A percentile compares a stretch with the other conserved stretches of the same genome.
Evolutionary conservation across 2,888 invertebrate species (phyloP).

Genomic region (Argyresthia albistria): DNA sequence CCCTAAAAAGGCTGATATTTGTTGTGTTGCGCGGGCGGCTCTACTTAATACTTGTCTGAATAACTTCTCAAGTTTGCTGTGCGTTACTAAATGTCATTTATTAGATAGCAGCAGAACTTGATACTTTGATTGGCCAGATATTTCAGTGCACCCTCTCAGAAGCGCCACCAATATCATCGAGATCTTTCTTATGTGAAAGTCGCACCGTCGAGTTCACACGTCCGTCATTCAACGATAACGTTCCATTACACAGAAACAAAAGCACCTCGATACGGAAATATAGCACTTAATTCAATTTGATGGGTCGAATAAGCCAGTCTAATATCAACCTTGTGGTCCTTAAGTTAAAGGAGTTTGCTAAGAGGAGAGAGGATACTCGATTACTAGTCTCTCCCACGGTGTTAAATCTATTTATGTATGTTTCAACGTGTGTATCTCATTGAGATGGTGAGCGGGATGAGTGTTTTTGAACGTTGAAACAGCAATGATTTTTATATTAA

Average conservation of each 20-base stretch:
- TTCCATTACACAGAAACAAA: constrained; percentile 41
- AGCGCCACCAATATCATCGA: not conserved
- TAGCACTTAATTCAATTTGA: constrained; percentile 11
- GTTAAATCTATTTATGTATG: constrained; percentile 35
- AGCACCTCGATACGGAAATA: constrained; percentile 27
- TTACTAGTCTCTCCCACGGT: constrained; percentile 40
- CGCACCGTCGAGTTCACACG: constrained; percentile 50
- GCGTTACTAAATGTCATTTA: too few species aligned
- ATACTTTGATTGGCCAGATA: not conserved
- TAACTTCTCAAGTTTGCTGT: too few species aligned
- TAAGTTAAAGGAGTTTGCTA: too few species aligned
- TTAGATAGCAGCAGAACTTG: too few species aligned
- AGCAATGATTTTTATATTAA: too few species aligned
- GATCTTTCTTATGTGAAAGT: constrained; percentile 32
- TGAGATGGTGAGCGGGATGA: not conserved
- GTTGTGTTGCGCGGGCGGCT: too few species aligned
- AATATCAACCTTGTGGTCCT: too few species aligned
- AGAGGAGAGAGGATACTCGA: too few species aligned
- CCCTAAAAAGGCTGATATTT: too few species aligned
- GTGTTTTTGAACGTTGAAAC: not conserved
- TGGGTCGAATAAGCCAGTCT: not conserved
- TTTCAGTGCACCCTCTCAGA: not conserved
- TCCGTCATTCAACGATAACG: constrained; percentile 44
- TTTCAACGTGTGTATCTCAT: constrained; percentile 13
- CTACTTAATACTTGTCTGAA: too few species aligned